phyloP scores from a whole-genome alignment of 2,888 invertebrate genomes.

The Dicycla oo region DNA sequence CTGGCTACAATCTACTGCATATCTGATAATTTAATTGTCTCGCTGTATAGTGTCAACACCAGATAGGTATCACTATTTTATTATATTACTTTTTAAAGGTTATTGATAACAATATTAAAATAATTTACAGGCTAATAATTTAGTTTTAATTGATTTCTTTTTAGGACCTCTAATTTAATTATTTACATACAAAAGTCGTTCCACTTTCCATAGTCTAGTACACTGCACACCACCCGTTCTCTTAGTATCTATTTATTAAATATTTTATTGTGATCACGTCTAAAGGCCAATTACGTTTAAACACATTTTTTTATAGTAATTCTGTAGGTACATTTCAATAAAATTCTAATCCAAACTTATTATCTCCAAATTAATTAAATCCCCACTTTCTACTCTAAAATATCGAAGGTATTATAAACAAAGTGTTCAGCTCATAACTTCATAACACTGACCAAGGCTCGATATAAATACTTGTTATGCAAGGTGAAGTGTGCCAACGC shows the following conservation, averaged over 20 bases:
- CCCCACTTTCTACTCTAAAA: slow-evolving; percentile 13
- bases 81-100: slow-evolving; percentile 1
- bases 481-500: slow-evolving; percentile 69
- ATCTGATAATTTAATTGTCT: background rate
- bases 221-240: no score
- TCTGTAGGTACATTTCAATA: background rate
- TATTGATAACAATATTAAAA: slow-evolving; percentile 24
- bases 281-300: background rate
- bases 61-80: background rate
- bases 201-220: no score
- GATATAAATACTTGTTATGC: slow-evolving; percentile 58
- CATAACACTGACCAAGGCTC: slow-evolving; percentile 35
- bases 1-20: background rate
- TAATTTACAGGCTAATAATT: slow-evolving; percentile 6
- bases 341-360: background rate
- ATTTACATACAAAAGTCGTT: background rate
- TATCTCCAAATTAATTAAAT: background rate
- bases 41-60: background rate
- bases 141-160: slow-evolving; percentile 15
- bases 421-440: slow-evolving; percentile 19
- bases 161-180: background rate
- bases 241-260: no score
- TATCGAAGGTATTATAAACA: slow-evolving; percentile 25
- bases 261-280: no score
- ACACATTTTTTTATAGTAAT: background rate